phyloP scores from a whole-genome alignment of 2,113 vertebrate genomes.

The Dolichotis patagonum region DNA sequence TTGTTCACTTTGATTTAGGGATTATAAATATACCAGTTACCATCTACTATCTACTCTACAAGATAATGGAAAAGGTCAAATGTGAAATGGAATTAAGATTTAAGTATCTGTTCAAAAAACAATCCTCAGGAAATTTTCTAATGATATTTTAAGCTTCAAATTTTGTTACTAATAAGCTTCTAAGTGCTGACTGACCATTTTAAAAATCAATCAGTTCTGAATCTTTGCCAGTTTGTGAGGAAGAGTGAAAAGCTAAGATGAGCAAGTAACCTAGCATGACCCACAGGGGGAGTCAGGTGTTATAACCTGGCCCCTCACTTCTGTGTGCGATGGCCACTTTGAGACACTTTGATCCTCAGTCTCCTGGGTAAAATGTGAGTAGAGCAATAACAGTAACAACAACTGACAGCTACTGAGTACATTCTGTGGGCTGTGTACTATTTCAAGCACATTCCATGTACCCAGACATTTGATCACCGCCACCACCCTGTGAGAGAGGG shows the following conservation, averaged over 20 bases:
- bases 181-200: neutral
- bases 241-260: neutral
- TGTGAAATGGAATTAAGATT: neutral
- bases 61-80: neutral
- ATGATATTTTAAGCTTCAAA: neutral
- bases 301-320: neutral
- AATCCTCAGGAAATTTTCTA: slow-evolving; percentile 6
- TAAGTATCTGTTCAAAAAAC: slow-evolving; percentile 3
- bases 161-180: slow-evolving; percentile 18
- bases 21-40: neutral
- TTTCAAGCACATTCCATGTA: neutral
- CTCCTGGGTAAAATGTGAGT: neutral
- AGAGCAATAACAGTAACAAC: neutral
- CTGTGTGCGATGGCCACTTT: neutral
- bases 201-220: slow-evolving; percentile 13
- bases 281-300: neutral
- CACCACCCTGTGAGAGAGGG: neutral
- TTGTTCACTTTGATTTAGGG: neutral
- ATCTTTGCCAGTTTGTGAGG: slow-evolving; percentile 26
- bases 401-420: neutral
- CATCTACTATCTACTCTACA: neutral
- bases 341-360: neutral
- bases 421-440: neutral
- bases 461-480: neutral
- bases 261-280: neutral